Conservation (phyloP, 2,888 invertebrate genomes). For the Trichopria drosophilae region DNA sequence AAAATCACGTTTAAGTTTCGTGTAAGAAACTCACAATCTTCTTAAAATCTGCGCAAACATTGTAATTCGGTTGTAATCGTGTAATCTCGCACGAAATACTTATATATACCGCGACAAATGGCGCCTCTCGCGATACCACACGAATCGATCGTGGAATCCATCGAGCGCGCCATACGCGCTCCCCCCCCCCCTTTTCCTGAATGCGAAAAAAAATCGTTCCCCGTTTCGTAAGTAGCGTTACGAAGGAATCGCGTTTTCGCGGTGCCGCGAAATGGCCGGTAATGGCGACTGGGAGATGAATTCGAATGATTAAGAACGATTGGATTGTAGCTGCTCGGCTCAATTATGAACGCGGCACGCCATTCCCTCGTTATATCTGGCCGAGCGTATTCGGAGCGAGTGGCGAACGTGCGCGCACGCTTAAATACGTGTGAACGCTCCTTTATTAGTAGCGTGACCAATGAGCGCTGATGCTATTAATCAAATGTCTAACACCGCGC, state of each 20-base stretch:
- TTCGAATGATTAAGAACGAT: conserved; percentile 56
- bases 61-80: too few species aligned
- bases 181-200: too few species aligned
- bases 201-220: too few species aligned
- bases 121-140: too few species aligned
- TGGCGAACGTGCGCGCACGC: conserved; percentile 37
- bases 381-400: conserved; percentile 32
- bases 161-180: too few species aligned
- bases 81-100: too few species aligned
- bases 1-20: too few species aligned
- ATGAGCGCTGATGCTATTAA: conserved; percentile 56
- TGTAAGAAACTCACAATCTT: too few species aligned
- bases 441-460: conserved; percentile 59
- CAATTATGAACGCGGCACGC: conserved; percentile 56
- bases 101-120: too few species aligned
- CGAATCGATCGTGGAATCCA: too few species aligned
- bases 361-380: conserved; percentile 57
- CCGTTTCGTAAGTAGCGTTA: not conserved
- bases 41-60: too few species aligned
- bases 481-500: conserved; percentile 52
- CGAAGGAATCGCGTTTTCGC: conserved; percentile 24
- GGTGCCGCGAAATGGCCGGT: conserved; percentile 28
- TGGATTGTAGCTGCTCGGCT: conserved; percentile 54
- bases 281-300: conserved; percentile 46
- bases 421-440: conserved; percentile 57